Evolutionary conservation across 2,797 vertebrate species (phyloP).

Genomic region (Aldrovandia affinis): DNA sequence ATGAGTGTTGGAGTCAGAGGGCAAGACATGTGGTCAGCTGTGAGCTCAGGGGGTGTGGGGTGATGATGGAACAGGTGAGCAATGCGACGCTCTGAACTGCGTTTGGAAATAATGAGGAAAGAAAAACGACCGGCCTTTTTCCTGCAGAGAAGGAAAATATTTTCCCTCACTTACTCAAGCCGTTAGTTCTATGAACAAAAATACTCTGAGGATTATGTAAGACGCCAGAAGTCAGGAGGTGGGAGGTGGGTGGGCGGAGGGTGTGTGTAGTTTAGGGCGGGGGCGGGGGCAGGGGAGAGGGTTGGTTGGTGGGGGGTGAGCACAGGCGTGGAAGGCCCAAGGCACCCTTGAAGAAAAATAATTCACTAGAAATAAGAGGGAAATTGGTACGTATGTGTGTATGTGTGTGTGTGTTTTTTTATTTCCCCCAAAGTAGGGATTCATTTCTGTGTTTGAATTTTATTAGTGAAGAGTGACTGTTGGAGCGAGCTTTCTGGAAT

Average conservation of each 20-base stretch:
- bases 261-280: too few species aligned
- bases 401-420: background rate
- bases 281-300: too few species aligned
- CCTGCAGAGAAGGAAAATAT: constrained; percentile 22
- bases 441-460: constrained; percentile 25
- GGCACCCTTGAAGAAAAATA: background rate
- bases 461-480: background rate
- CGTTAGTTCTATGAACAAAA: constrained; percentile 10
- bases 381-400: constrained; percentile 3
- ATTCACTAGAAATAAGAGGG: constrained; percentile 16
- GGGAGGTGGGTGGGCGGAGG: background rate
- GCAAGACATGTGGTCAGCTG: background rate
- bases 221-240: background rate
- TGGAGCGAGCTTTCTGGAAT: constrained; percentile 3
- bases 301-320: background rate
- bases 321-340: background rate
- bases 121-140: constrained; percentile 7
- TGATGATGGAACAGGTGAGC: constrained; percentile 4
- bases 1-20: background rate
- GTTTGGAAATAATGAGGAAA: constrained; percentile 22
- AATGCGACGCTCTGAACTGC: background rate
- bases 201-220: constrained; percentile 20
- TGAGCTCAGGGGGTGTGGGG: background rate
- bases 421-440: constrained; percentile 9
- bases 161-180: background rate